Base-by-base conservation (phyloP, 2,797 vertebrate genomes). In the Takifugu rubripes region DNA sequence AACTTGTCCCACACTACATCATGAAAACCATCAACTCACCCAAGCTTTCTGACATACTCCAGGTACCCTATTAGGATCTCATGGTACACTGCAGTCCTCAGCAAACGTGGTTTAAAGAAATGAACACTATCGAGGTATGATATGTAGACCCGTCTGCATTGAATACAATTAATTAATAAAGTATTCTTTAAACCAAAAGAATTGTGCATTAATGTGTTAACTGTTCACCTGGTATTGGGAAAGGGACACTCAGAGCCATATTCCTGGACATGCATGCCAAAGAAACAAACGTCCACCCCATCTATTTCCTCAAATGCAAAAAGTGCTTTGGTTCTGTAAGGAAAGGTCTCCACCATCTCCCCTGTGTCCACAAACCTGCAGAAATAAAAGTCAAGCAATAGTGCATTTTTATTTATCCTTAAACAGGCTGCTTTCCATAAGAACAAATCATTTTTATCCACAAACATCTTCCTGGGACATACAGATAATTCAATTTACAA, bases 251-350 rank as follows among this genome's bases (percentile, higher is more conserved):
- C 97, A 0, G 96, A 99, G 84, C 97, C 94, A 0, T 99, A 99
- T 56, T 99, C 97, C 83, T 99, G 97, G 26, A 99, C 97, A 0
- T 99, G 97, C 97, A 99, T 99, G 66, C 97, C 97, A 3, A 99
- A 99, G 91, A 99, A 99, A 85, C 97, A 99, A 54, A 99, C 95
- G 0, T 99, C 97, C 40, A 95, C 94, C 0, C 97, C 97, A 0
- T 99, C 96, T 6, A 99, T 98, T 91, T 99, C 97, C 84, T 99
- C 97, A 66, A 99, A 99, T 0, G 97, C 97, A 82, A 99, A 99
- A 84, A 99, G 95, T 79, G 97, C 97, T 94, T 99, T 99, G 90
- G 97, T 99, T 88, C 96, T 94, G 85, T 99, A 99, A 5, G 97
- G 97, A 88, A 99, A 99, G 72, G 85, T 94, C 17, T 98, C 96